Base-by-base conservation (phyloP, 2,113 vertebrate species). In the Aspidoscelis tigris region DNA sequence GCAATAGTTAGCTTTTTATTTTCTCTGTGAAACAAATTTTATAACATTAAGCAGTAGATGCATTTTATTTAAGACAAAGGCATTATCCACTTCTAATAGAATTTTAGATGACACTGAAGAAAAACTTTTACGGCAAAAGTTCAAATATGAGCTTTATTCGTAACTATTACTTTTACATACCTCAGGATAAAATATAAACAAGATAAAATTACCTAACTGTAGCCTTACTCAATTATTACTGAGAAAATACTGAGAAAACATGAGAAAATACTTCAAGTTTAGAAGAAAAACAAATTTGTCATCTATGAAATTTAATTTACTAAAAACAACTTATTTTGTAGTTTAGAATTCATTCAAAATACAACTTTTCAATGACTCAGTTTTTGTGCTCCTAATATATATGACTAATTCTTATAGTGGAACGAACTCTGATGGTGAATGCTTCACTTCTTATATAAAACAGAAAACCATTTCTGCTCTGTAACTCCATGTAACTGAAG, bases 121-220 rank as follows among this genome's bases (percentile, higher is more conserved):
- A 82, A 24, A 80, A 61, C 12, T 66, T 76, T 68, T 33, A 86
- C 68, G 82, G 80, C 5, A 90, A 84, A 91, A 86, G 82, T 73
- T 94, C 88, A 92, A 95, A 96, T 93, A 89, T 93, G 91, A 95
- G 75, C 87, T 93, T 96, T 96, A 96, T 96, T 96, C 78, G 21
- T 90, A 88, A 91, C 91, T 88, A 89, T 92, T 94, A 94, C 91
- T 93, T 92, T 91, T 92, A 92, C 92, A 95, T 94, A 93, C 95
- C 90, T 74, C 41, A 22, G 92, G 92, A 77, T 95, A 92, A 91
- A 91, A 91, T 95, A 95, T 93, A 92, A 86, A 95, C 89, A 88
- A 76, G 89, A 94, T 95, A 95, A 95, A 95, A 81, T 93, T 74
- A 81, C 80, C 92, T 94, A 93, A 77, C 84, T 89, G 44, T 84